Base-by-base conservation (phyloP, 2,797 vertebrate species). In the Acestrorhynchus altus region DNA sequence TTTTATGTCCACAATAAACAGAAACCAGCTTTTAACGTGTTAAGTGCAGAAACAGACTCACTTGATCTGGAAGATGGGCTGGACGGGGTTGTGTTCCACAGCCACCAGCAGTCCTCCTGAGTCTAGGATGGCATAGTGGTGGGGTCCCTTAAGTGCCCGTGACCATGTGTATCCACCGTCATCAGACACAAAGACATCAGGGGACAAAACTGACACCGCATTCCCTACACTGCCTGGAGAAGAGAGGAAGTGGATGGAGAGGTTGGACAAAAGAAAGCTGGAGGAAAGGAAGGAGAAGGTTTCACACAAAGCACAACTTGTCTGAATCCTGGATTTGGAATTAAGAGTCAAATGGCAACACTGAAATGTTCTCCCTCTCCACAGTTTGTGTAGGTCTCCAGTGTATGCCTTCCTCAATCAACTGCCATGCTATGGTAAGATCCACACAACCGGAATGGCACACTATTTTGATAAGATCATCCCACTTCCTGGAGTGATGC, bases 121-220 rank as follows among this genome's bases (percentile, higher is more conserved):
- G 81, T 99, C 96, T 86, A 99, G 87, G 68, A 99, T 96, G 82
- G 96, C 95, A 0, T 98, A 98, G 79, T 98, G 94, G 90, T 99
- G 97, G 0, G 97, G 96, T 8, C 96, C 96, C 74, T 91, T 83
- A 46, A 98, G 92, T 76, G 95, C 96, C 84, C 90, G 90, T 0
- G 92, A 82, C 97, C 97, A 98, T 0, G 93, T 95, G 89, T 99
- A 98, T 9, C 97, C 97, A 0, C 97, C 97, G 1, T 99, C 96
- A 61, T 97, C 96, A 3, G 97, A 98, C 84, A 98, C 95, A 60
- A 96, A 99, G 54, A 98, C 96, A 5, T 97, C 96, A 0, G 96
- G 95, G 75, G 83, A 93, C 91, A 95, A 90, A 86, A 95, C 91
- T 0, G 96, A 97, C 84, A 97, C 94, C 51, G 95, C 92, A 10